These are phyloP conservation scores for Agrilus mali DNA, from an alignment of 2,888 invertebrate genomes.

Conservation along the genomic window DNA sequence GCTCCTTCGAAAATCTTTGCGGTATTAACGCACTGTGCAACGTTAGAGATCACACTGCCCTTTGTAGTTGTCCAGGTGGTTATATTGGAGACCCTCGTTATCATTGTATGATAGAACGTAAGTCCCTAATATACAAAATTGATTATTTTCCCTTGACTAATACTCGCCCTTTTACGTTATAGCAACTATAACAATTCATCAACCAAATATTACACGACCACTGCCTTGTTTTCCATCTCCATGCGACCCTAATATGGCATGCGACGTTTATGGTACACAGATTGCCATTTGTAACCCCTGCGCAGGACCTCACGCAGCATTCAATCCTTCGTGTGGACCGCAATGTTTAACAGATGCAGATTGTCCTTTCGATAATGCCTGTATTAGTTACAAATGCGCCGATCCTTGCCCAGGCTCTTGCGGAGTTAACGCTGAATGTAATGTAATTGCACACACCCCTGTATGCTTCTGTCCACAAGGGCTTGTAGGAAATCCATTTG, in stretches of 20 bases:
- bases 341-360: slow-evolving; percentile 73
- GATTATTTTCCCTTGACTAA: slow-evolving; percentile 4
- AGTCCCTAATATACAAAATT: slow-evolving; percentile 18
- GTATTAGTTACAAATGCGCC: slow-evolving; percentile 57
- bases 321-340: slow-evolving; percentile 64
- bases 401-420: slow-evolving; percentile 74
- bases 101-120: slow-evolving; percentile 51
- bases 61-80: slow-evolving; percentile 64
- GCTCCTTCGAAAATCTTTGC: slow-evolving; percentile 55
- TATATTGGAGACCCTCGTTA: slow-evolving; percentile 70
- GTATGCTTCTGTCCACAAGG: slow-evolving; percentile 57
- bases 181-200: slow-evolving; percentile 23
- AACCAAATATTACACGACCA: slow-evolving; percentile 48
- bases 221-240: slow-evolving; percentile 61
- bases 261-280: slow-evolving; percentile 58
- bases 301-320: slow-evolving; percentile 49
- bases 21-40: slow-evolving; percentile 70
- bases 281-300: slow-evolving; percentile 74
- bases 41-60: slow-evolving; percentile 71
- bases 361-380: slow-evolving; percentile 66
- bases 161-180: slow-evolving; percentile 5
- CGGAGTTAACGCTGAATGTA: slow-evolving; percentile 59
- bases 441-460: slow-evolving; percentile 58
- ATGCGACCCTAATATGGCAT: slow-evolving; percentile 54
- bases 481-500: slow-evolving; percentile 64